These are phyloP conservation scores for Myotis vivesi DNA, from an alignment of 2,797 vertebrate species.

Conservation along the genomic window DNA sequence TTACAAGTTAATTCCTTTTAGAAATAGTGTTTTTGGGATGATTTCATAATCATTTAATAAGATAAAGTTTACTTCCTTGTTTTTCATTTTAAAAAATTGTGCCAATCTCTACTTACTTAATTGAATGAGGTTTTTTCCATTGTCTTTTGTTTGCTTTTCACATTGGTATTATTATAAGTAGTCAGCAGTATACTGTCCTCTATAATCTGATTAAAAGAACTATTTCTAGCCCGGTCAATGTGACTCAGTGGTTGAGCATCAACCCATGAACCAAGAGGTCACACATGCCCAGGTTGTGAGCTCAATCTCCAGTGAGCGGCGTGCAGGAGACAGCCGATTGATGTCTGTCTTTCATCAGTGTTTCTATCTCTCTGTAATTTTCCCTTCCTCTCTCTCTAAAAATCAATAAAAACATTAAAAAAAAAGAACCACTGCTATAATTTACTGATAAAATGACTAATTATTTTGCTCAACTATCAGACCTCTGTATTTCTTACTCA, in stretches of 20 bases:
- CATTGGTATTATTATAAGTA: neutral
- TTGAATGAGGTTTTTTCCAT: neutral
- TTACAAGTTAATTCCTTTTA: neutral
- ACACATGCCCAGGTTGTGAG: too few species aligned
- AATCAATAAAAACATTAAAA: neutral
- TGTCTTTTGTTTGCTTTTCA: constrained; percentile 24
- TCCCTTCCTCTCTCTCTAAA: too few species aligned
- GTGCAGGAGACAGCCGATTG: too few species aligned
- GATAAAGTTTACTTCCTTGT: neutral
- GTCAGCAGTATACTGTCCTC: neutral
- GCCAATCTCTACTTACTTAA: neutral
- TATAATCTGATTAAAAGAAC: constrained; percentile 34
- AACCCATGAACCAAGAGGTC: too few species aligned
- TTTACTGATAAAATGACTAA: constrained; percentile 16
- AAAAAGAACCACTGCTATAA: neutral
- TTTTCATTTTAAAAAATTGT: constrained; percentile 22
- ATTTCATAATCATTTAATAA: constrained; percentile 30
- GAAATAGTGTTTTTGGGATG: constrained; percentile 3
- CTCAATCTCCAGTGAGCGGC: too few species aligned
- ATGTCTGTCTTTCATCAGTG: too few species aligned
- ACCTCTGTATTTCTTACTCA: neutral
- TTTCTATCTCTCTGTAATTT: too few species aligned
- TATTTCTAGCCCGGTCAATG: neutral
- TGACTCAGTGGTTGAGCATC: too few species aligned
- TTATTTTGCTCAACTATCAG: constrained; percentile 1